Base-by-base conservation (phyloP, 2,888 invertebrate genomes). In the Idaea dimidiata region DNA sequence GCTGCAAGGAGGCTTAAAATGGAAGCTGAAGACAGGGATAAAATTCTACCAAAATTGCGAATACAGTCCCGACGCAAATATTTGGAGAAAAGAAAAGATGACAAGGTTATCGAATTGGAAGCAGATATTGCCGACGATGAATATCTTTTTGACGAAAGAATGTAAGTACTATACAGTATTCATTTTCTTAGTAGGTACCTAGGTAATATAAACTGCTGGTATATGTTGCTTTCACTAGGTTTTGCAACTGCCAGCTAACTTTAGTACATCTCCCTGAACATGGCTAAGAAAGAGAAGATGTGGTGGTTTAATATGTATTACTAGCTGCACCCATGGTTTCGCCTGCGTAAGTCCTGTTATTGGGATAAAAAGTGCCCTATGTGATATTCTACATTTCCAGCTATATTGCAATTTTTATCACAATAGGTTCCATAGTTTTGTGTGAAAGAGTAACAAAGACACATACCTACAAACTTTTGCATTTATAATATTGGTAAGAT, bases 121-220 rank as follows among this genome's bases (percentile, higher is more conserved):
- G 97, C 96, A 6, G 98, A 99, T 80, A 97, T 99, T 64, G 92
- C 95, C 58, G 99, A 99, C 86, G 99, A 99, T 91, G 98, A 99
- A 86, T 98, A 97, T 82, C 93, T 99, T 0, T 99, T 99, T 86
- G 96, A 97, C 61, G 97, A 97, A 69, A 95, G 96, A 81, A 94
- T 96, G 96, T 98, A 94, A 94, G 95, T 93, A 67, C 58, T n/a
- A 17, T 56, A 17, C n/a, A 18, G 18, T 56, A 18, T 56, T 33
- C 8, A n/a, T 17, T 24, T 60, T 14, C 10, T 62, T 24, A 16
- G 17, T 16, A 32, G 7, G 32, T 32, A 10, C 10, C 10, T 43
- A 0, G 43, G 24, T 3, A 24, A n/a, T 3, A 24, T 24, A 43
- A 8, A 43, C 43, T 14, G 14, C 43, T 6, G 43, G 43, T 10